phyloP scores from a whole-genome alignment of 2,797 vertebrate genomes.

The Clarias platycephalus region DNA sequence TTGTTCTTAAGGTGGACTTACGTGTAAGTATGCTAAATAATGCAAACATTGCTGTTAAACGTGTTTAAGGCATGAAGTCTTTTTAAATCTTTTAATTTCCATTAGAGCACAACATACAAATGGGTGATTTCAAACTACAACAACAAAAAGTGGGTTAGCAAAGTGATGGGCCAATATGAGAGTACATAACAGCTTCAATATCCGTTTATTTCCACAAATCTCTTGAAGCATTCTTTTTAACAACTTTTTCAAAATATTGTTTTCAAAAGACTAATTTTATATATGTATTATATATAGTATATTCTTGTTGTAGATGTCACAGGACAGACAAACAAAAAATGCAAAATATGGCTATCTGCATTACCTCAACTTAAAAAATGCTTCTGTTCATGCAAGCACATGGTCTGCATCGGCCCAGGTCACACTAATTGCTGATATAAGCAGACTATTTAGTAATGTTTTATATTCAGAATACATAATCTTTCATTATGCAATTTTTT shows the following conservation, averaged over 20 bases:
- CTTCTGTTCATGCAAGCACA: background rate
- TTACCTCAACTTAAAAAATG: background rate
- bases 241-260: too few species aligned
- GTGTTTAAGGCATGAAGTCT: background rate
- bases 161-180: background rate
- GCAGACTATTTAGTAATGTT: background rate
- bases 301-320: too few species aligned
- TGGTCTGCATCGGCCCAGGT: background rate
- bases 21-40: conserved; percentile 43
- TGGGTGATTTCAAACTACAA: background rate
- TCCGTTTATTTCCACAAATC: too few species aligned
- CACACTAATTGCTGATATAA: background rate
- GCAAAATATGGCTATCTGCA: background rate
- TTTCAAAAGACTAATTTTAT: too few species aligned
- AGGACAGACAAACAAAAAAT: background rate
- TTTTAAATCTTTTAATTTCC: background rate
- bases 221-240: background rate
- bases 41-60: background rate
- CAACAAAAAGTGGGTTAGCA: background rate
- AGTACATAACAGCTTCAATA: background rate
- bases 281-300: too few species aligned
- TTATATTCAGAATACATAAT: background rate
- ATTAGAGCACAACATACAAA: background rate
- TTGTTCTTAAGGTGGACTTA: conserved; percentile 27
- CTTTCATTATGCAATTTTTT: background rate